Percentiles rank a stretch among this genome's conserved stretches.
These are phyloP conservation scores for Platysteira castanea DNA, from an alignment of 2,113 vertebrate species.

Conservation along the genomic window DNA sequence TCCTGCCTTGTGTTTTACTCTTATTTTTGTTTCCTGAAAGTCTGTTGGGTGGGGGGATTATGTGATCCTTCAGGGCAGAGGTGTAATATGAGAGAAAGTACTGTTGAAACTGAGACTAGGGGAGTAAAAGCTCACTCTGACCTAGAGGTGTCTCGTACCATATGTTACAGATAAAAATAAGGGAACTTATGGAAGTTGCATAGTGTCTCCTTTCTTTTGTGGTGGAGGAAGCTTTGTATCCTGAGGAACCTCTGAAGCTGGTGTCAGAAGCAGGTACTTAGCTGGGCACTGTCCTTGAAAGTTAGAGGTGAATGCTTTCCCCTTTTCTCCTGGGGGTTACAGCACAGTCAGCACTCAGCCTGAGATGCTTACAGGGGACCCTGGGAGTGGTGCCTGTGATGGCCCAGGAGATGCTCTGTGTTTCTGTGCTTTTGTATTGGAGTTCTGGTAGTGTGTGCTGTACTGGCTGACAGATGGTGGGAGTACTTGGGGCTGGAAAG, in stretches of 20 bases:
- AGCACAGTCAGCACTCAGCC: not conserved
- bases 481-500: constrained; percentile 29
- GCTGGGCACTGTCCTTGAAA: not conserved
- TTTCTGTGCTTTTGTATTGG: not conserved
- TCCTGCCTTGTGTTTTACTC: not conserved
- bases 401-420: not conserved
- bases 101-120: not conserved
- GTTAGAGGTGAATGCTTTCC: not conserved
- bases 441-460: not conserved
- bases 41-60: not conserved
- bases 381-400: not conserved
- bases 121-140: not conserved
- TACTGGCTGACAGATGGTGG: not conserved
- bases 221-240: not conserved
- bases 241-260: not conserved
- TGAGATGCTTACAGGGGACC: not conserved
- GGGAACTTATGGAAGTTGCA: not conserved
- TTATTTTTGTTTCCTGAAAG: not conserved
- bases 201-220: not conserved
- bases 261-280: not conserved
- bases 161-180: not conserved
- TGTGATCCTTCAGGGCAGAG: not conserved
- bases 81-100: not conserved
- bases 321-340: not conserved
- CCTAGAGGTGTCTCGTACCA: accelerated